These are phyloP conservation scores for Chlorodrepanis virens DNA, from an alignment of 2,113 vertebrate genomes.

Conservation along the genomic window DNA sequence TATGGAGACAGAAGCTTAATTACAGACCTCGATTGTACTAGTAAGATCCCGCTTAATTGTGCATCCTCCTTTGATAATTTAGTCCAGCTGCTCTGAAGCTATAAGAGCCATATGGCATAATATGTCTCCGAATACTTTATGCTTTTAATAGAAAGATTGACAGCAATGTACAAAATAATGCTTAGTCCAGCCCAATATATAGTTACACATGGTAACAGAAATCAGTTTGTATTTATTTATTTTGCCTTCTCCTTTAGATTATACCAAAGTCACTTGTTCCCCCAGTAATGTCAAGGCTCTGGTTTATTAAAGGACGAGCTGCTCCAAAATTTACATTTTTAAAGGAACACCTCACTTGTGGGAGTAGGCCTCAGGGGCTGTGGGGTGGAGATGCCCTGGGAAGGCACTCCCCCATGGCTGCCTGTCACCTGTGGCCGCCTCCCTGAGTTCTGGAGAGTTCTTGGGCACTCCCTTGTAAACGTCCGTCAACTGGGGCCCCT, in stretches of 20 bases:
- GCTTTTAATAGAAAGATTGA: neutral
- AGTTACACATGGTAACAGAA: neutral
- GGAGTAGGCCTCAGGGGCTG: too few relatives aligned
- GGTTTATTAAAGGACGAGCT: neutral
- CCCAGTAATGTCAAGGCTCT: neutral
- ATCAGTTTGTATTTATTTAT: neutral
- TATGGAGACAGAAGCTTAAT: slow-evolving; percentile 33
- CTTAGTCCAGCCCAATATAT: neutral
- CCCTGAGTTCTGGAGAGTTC: too few relatives aligned
- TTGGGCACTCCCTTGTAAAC: too few relatives aligned
- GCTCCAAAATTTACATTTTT: slow-evolving; percentile 2
- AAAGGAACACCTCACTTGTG: neutral
- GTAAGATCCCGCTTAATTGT: slow-evolving; percentile 44
- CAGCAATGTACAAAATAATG: neutral
- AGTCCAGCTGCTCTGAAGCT: slow-evolving; percentile 15
- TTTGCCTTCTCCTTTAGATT: neutral
- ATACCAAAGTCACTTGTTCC: neutral
- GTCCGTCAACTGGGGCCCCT: too few relatives aligned
- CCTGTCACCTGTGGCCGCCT: too few relatives aligned
- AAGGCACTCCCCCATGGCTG: too few relatives aligned
- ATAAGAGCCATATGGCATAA: neutral
- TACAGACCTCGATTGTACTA: neutral
- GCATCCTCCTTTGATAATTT: slow-evolving; percentile 40
- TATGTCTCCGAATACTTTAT: neutral
- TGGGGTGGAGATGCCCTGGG: too few relatives aligned